Base-by-base conservation (phyloP, 2,888 invertebrate species). In the Trachelus troglodyta region DNA sequence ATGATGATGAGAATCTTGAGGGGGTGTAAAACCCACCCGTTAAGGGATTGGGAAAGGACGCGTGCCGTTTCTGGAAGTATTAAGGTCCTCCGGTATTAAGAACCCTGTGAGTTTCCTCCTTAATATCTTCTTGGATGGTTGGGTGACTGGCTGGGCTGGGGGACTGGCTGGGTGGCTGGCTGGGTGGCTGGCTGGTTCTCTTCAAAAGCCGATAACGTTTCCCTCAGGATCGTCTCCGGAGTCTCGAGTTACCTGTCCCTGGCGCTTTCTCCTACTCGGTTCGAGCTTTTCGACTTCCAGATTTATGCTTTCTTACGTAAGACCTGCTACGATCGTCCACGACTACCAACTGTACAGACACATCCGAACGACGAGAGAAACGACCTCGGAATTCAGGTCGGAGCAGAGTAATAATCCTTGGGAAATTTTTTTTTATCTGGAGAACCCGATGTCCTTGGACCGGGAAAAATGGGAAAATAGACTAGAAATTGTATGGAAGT, bases 141-240 rank as follows among this genome's bases (percentile, higher is more conserved):
- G 40, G 40, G 0, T 40, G 40, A 6, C 15, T 40, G 40, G 40
- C 4, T 35, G 40, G 33, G 31, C 31, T 31, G 34, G 34, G 34
- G 12, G 12, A 12, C 37, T 37, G 37, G 12, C 12, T 37, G 37
- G 4, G 0, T 37, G 40, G 4, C 4, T 40, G 40, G 2, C 12
- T 40, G 15, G 56, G 2, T 56, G 56, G 31, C 30, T 71, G 31
- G 12, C 71, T 71, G 30, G 30, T n/a, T 30, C 71, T 33, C 11
- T 15, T 71, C 71, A 30, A 56, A 71, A 71, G 71, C 71, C 71
- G 71, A 71, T 71, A 71, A 71, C 71, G 71, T 71, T 34, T 56
- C 56, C 56, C 56, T 56, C 56, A 56, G 56, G 56, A 56, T 56
- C 56, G 56, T 56, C 56, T 23, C 23, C 56, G 56, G 56, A 56